Evolutionary conservation across 2,888 invertebrate genomes (phyloP), one percentile per base, ranked within the genome.

Genomic region (Himalopsyche kuldschensis): DNA sequence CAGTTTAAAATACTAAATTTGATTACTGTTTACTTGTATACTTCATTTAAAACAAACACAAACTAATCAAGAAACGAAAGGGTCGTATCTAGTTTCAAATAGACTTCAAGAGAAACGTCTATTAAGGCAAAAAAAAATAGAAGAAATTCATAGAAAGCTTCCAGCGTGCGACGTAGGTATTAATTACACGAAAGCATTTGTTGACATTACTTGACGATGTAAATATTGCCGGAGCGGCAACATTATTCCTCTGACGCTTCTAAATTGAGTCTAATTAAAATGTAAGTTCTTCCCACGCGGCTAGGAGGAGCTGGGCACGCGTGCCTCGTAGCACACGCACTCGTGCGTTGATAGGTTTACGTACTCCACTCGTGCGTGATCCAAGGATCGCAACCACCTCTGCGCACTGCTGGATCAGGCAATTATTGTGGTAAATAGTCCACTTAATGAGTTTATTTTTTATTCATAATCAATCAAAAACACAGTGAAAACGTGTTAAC

Each of bases 241-340:
- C 84, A 85, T 85, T 69, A 85, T 78, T 82, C 75, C 77, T 69
- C 63, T 81, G 48, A 78, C 84, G 81, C 84, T 79, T 84, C 84
- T 80, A 78, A 82, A 82, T 84, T 79, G 75, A 31, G 82, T 79
- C 80, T 84, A 84, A 85, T 85, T 85, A 85, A 84, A 85, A 79
- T 63, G 69, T 69, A 69, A 69, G 69, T 69, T 69, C 69, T 69
- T 69, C 69, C 69, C 69, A 69, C 69, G 69, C 69, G 15, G 41
- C 15, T 41, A 41, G 41, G 41, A 41, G 17, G 80, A 24, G 32
- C 80, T 77, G 35, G 46, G 32, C 79, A 35, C 79, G 78, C 80
- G 63, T 41, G 80, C 27, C 35, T 48, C 20, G 30, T 17, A 8
- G 35, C 47, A 27, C 20, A 75, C 35, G 48, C 47, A 47, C n/a